Conservation (phyloP, 2,888 invertebrate genomes). For the Lithophane semibrunnea region DNA sequence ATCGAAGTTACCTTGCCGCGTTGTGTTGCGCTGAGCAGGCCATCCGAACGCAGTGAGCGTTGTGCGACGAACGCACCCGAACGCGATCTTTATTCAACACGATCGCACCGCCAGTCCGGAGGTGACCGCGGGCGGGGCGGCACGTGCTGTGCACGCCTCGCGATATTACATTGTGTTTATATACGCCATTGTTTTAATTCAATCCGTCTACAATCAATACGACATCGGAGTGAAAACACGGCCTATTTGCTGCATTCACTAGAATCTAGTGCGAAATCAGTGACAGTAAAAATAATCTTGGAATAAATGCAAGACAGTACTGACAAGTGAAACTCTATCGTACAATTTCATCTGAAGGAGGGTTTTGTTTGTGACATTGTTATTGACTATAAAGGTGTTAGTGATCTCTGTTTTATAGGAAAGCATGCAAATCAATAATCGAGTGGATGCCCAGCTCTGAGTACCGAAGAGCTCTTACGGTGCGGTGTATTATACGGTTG, state of each 20-base stretch:
- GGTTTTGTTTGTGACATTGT: conserved; percentile 81
- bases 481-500: conserved; percentile 83
- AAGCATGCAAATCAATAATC: conserved; percentile 87
- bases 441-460: conserved; percentile 82
- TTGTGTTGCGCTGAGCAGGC: conserved; percentile 63
- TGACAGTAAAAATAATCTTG: conserved; percentile 75
- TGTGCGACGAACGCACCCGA: conserved; percentile 82
- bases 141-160: conserved; percentile 89
- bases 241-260: conserved; percentile 76
- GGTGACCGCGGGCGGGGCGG: conserved; percentile 89
- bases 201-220: conserved; percentile 86
- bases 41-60: conserved; percentile 80
- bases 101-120: conserved; percentile 81
- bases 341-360: conserved; percentile 81
- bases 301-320: conserved; percentile 80
- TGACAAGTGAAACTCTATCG: conserved; percentile 88
- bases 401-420: conserved; percentile 83
- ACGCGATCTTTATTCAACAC: conserved; percentile 82
- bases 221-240: conserved; percentile 79
- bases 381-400: conserved; percentile 81
- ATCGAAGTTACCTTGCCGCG: conserved; percentile 74
- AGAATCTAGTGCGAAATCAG: conserved; percentile 72
- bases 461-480: conserved; percentile 79
- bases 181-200: conserved; percentile 85
- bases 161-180: conserved; percentile 87